A percentile compares a stretch with the other conserved stretches of the same genome.
These are phyloP conservation scores for Phalacrocorax brasilianus DNA, from an alignment of 2,113 vertebrate species.

Conservation along the genomic window DNA sequence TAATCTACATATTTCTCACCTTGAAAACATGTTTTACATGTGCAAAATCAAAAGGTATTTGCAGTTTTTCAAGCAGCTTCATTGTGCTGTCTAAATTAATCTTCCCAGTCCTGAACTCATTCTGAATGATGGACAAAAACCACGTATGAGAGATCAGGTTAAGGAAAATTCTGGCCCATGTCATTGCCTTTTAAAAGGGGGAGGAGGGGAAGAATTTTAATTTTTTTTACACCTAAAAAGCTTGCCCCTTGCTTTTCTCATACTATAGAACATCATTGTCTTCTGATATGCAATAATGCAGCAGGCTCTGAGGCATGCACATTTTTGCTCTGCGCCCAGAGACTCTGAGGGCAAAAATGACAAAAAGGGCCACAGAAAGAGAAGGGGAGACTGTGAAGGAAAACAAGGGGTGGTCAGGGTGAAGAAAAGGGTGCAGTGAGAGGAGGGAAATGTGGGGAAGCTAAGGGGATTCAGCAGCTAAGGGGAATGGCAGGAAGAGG, in stretches of 20 bases:
- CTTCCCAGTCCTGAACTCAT: conserved; percentile 70
- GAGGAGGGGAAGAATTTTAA: background rate
- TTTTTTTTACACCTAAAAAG: background rate
- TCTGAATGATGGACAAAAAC: conserved; percentile 67
- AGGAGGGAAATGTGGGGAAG: background rate
- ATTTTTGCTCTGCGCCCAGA: background rate
- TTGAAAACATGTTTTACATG: conserved; percentile 74
- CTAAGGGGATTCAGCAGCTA: fast-evolving
- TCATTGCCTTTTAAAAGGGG: background rate
- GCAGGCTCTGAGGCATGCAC: background rate
- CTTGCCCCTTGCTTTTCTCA: background rate
- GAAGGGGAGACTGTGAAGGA: background rate
- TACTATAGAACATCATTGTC: background rate
- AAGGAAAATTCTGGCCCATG: conserved; percentile 38
- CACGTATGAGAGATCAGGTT: conserved; percentile 56
- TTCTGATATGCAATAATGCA: background rate
- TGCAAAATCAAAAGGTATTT: conserved; percentile 17
- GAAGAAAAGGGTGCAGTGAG: background rate
- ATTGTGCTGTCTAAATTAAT: conserved; percentile 48
- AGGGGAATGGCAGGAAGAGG: fast-evolving
- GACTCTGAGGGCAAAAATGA: background rate
- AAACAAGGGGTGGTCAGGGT: background rate
- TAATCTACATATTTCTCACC: conserved; percentile 56
- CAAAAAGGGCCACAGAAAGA: background rate
- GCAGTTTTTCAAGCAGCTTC: conserved; percentile 68